Evolutionary conservation across 1,140 invertebrate genomes (phyloP).

Genomic region (Hycleus phaleratus): DNA sequence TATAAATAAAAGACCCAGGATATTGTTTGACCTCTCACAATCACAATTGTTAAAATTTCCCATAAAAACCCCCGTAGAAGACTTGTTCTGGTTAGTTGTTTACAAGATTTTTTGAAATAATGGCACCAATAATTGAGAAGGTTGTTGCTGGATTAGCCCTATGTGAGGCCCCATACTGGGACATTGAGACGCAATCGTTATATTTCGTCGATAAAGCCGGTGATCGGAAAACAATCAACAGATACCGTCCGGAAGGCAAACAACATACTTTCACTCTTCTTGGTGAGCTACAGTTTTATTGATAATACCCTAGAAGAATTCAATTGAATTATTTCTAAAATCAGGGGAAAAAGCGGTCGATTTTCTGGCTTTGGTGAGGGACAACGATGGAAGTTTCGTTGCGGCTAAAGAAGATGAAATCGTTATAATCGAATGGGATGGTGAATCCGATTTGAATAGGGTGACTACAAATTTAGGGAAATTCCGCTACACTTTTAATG

Average conservation of each 20-base stretch:
- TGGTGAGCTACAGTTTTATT: slow-evolving; percentile 8
- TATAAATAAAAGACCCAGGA: too few species aligned
- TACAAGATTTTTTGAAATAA: not conserved
- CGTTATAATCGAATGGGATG: too few species aligned
- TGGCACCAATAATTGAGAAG: slow-evolving; percentile 16
- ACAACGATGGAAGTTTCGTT: too few species aligned
- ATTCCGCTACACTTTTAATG: slow-evolving; percentile 56
- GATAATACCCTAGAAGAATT: not conserved
- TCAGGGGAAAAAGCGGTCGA: not conserved
- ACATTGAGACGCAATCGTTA: slow-evolving; percentile 48
- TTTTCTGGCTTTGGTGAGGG: too few species aligned
- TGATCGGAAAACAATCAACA: slow-evolving; percentile 39
- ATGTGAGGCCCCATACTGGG: slow-evolving; percentile 61
- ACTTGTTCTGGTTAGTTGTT: too few species aligned
- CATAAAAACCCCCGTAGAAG: too few species aligned
- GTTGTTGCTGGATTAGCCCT: slow-evolving; percentile 27
- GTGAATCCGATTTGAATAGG: too few species aligned
- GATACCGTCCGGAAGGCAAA: slow-evolving; percentile 20
- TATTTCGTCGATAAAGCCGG: slow-evolving; percentile 57
- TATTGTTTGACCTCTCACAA: too few species aligned
- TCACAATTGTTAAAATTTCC: too few species aligned
- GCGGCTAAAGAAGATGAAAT: too few species aligned
- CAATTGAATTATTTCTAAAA: not conserved
- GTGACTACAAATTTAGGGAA: too few species aligned
- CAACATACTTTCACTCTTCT: slow-evolving; percentile 15